Evolutionary conservation across 2,797 vertebrate genomes (phyloP).

Genomic region (Urophycis tenuis): DNA sequence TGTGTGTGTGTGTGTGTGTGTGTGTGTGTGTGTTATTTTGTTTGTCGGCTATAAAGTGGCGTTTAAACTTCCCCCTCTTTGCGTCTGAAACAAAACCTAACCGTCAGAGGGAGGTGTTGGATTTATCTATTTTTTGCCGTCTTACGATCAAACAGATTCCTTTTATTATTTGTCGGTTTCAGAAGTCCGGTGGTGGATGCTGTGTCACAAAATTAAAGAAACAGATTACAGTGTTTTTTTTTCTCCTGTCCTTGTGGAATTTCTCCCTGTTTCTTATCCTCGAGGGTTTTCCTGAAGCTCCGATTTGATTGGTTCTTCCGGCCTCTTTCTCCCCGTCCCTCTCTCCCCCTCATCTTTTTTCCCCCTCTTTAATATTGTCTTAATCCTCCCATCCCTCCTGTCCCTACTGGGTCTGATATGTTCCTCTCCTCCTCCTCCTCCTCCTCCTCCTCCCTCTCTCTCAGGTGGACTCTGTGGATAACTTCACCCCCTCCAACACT

Average conservation of each 20-base stretch:
- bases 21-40: neutral
- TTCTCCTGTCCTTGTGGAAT: neutral
- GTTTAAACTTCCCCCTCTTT: neutral
- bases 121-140: neutral
- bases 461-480: conserved; percentile 87
- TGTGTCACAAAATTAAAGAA: neutral
- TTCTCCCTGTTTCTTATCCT: neutral
- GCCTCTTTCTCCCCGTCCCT: conserved; percentile 1
- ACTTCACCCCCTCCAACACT: conserved; percentile 85
- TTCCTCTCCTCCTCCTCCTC: neutral
- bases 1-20: too few species aligned
- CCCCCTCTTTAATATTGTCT: neutral
- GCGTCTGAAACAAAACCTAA: neutral
- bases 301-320: neutral
- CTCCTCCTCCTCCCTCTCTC: conserved; percentile 11
- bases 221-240: neutral
- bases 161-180: neutral
- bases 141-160: neutral
- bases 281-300: neutral
- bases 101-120: neutral
- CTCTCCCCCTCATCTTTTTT: neutral
- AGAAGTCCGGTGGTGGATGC: neutral
- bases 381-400: neutral
- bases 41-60: neutral
- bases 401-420: neutral